These are phyloP conservation scores for Habropoda laboriosa DNA, from an alignment of 1,140 invertebrate genomes.

Conservation along the genomic window DNA sequence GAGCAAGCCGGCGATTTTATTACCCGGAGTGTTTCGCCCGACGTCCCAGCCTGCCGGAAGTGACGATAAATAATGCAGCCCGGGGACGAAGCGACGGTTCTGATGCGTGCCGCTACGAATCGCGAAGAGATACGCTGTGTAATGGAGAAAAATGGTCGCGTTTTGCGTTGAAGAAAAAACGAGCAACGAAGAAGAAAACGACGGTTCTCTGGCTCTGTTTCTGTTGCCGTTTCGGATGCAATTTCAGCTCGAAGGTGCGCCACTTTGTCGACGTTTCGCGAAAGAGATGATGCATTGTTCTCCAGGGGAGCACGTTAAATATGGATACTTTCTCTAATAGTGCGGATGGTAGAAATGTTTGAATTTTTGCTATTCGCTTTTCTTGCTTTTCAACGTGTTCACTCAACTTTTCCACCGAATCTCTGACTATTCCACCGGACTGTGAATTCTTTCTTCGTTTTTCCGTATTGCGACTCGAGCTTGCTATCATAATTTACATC, in stretches of 20 bases:
- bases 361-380: too few species aligned
- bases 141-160: slow-evolving; percentile 25
- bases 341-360: too few species aligned
- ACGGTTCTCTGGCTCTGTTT: neutral
- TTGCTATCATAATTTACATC: too few species aligned
- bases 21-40: slow-evolving; percentile 12
- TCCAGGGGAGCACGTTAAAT: too few species aligned
- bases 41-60: slow-evolving; percentile 2
- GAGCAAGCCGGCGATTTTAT: slow-evolving; percentile 28
- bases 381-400: too few species aligned
- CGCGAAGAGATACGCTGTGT: neutral
- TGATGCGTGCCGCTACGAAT: slow-evolving; percentile 22
- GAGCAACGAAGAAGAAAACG: neutral
- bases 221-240: neutral
- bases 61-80: slow-evolving; percentile 34
- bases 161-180: slow-evolving; percentile 23
- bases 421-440: too few species aligned
- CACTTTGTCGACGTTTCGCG: neutral
- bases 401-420: too few species aligned
- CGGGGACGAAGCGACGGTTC: slow-evolving; percentile 1
- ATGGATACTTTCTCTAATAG: neutral
- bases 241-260: neutral
- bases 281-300: neutral
- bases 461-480: too few species aligned
- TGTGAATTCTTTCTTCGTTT: too few species aligned